phyloP scores from a whole-genome alignment of 2,797 vertebrate genomes.

The Harpagifer antarcticus region DNA sequence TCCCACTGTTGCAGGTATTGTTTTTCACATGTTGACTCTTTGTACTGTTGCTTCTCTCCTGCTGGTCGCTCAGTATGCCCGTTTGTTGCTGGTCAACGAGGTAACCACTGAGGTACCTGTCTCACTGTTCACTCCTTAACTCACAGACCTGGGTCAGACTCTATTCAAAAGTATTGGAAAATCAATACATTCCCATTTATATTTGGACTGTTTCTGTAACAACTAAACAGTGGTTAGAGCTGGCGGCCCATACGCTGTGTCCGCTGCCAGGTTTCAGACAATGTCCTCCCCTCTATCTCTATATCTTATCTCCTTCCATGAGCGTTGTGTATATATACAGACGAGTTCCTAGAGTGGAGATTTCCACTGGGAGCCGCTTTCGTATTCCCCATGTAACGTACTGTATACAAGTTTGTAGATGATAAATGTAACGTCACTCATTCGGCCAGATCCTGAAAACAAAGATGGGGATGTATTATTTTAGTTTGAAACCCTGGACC shows the following conservation, averaged over 20 bases:
- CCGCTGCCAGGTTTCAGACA: too few relatives aligned
- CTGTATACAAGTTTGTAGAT: background rate
- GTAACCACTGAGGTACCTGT: constrained; percentile 97
- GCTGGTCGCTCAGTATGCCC: constrained; percentile 90
- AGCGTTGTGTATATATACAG: too few relatives aligned
- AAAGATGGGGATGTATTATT: constrained; percentile 12
- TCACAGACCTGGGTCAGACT: constrained; percentile 75
- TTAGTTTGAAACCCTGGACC: background rate
- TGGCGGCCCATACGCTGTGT: too few relatives aligned
- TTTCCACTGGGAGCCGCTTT: constrained; percentile 2
- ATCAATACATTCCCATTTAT: background rate
- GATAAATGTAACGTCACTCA: background rate
- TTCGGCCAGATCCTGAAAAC: background rate
- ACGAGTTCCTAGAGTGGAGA: background rate
- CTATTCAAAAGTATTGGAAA: background rate
- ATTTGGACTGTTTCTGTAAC: background rate
- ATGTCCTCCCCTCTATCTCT: too few relatives aligned
- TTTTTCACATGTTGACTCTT: constrained; percentile 81
- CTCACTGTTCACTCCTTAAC: constrained; percentile 48
- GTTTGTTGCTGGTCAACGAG: constrained; percentile 95
- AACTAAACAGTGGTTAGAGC: too few relatives aligned
- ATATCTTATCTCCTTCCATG: too few relatives aligned
- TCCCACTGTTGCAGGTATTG: constrained; percentile 14
- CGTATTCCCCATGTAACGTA: background rate
- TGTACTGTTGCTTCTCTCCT: constrained; percentile 91